Evolutionary conservation across 2,797 vertebrate species (phyloP), one percentile per base, ranked within the genome.

Genomic region (Karalla daura): DNA sequence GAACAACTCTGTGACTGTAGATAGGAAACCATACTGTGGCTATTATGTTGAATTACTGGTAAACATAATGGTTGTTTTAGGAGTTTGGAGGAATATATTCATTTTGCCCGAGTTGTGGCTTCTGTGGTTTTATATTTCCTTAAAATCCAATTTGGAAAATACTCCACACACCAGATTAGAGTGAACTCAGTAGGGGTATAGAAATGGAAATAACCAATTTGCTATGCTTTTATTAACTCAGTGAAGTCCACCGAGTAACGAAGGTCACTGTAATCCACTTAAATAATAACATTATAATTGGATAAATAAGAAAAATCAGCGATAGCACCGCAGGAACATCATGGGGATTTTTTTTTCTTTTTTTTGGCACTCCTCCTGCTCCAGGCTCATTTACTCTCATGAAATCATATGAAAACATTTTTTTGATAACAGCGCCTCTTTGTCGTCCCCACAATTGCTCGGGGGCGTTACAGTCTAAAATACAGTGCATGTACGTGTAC

Each of bases 281-380:
- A 44, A 18, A 15, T 5, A 5, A 0, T 59, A 63, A 74, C 74
- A 46, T 41, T 55, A 30, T 66, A 77, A 76, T 67, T 64, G 54
- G 54, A 7, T 56, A 25, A 60, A 58, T 36, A 27, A 27, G 36
- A 45, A 40, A n/a, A 27, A 51, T 63, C 8, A 27, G 46, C 36
- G 17, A 43, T 23, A 33, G 9, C 2, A 41, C 20, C 14, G 18
- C 1, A 8, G 24, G 5, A 15, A 12, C 33, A 18, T 15, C 5
- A 9, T 0, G 27, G 24, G 33, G 32, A 15, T 41, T 50, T 55
- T 39, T 37, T 3, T 5, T 25, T n/a, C 20, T n/a, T n/a, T n/a
- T n/a, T n/a, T n/a, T n/a, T n/a, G n/a, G n/a, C n/a, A n/a, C n/a
- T n/a, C n/a, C n/a, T n/a, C n/a, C n/a, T n/a, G 15, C 41, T 27